Evolutionary conservation across 2,797 vertebrate species (phyloP), one percentile per base, ranked within the genome.

Genomic region (Tokudaia tokunoshimensis): DNA sequence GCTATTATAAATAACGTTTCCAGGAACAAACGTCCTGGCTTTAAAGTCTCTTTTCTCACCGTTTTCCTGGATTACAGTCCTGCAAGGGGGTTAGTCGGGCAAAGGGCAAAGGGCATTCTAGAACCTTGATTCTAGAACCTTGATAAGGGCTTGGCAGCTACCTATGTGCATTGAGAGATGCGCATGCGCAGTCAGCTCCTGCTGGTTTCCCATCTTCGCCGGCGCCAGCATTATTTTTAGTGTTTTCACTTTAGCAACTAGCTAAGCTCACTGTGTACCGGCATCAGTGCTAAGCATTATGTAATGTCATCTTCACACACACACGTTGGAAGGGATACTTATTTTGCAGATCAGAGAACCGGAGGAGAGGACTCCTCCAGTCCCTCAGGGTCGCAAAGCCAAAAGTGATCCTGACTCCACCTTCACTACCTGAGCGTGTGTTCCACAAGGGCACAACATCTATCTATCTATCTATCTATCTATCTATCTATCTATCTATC

Each of bases 221-320:
- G 74, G 50, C 75, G 74, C 44, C 78, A 75, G 57, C 94, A 57
- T 92, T 94, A 91, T 90, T 94, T 95, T 93, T 92, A 92, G 84
- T 67, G 47, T 87, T 90, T 94, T 79, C 26, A 75, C 90, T 92
- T 76, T 82, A 92, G 59, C 95, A 95, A 61, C 96, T 93, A 83
- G 87, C 84, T 93, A 84, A 94, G 72, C 87, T 85, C 2, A 10
- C 75, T 61, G 41, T 65, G 83, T 85, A 87, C 70, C 63, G 59
- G 79, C 44, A 80, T 74, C 59, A 89, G 63, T 50, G 84, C 47
- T 89, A 55, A 92, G 82, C 72, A 44, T 96, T 97, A 97, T 72
- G 74, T 93, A 94, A 93, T 86, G 37, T 7, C 47, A 63, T 65
- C 37, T 55, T 72, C 78, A 63, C 41, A 57, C 59, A 52, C 14